Conservation (phyloP, 2,888 invertebrate species). For the Cordylochernes scorpioides region DNA sequence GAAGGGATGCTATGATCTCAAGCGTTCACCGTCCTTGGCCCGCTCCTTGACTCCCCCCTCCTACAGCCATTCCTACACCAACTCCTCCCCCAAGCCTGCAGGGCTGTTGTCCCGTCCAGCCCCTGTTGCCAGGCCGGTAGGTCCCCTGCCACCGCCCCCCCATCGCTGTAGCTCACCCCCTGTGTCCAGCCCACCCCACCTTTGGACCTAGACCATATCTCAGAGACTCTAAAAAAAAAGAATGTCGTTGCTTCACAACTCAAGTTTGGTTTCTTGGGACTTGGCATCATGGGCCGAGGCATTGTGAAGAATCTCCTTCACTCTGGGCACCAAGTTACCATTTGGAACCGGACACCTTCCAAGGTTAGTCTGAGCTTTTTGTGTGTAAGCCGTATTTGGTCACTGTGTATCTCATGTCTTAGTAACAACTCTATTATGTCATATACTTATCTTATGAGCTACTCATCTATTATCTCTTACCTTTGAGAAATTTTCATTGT, state of each 20-base stretch:
- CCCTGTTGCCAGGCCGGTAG: constrained; percentile 39
- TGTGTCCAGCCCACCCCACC: constrained; percentile 36
- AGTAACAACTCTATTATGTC: too few relatives aligned
- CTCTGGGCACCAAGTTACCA: constrained; percentile 59
- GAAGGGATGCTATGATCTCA: too few relatives aligned
- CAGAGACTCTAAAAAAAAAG: constrained; percentile 49
- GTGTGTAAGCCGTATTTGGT: too few relatives aligned
- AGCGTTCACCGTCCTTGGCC: too few relatives aligned
- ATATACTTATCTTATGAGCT: too few relatives aligned
- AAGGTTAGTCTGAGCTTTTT: constrained; percentile 38
- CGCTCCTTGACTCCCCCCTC: too few relatives aligned
- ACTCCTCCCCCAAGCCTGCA: constrained; percentile 24
- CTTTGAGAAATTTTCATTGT: too few relatives aligned
- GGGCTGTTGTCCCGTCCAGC: constrained; percentile 38
- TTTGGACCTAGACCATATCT: constrained; percentile 44
- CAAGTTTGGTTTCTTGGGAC: constrained; percentile 76
- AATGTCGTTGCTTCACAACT: constrained; percentile 56
- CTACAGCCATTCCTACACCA: constrained; percentile 15
- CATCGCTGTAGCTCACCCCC: too few relatives aligned
- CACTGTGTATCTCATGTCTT: too few relatives aligned
- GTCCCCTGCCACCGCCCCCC: too few relatives aligned
- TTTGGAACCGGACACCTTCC: constrained; percentile 73
- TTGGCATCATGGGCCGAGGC: constrained; percentile 81
- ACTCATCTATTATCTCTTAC: too few relatives aligned
- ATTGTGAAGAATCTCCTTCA: constrained; percentile 80